These are phyloP conservation scores for Pararge aegeria DNA, from an alignment of 1,140 invertebrate genomes.

Conservation along the genomic window DNA sequence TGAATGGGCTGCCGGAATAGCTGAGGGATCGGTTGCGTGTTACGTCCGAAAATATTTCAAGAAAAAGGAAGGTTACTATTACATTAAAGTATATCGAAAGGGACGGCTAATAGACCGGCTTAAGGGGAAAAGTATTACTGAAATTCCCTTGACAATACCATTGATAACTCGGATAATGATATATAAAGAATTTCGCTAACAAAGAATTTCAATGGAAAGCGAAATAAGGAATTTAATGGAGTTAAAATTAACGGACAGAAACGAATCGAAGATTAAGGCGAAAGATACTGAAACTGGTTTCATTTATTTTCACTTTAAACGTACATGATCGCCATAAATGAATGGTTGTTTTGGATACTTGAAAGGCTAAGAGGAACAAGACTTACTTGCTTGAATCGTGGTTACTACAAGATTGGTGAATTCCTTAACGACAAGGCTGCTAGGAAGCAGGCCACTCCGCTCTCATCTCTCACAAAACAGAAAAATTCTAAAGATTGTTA, in stretches of 20 bases:
- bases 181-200: neutral
- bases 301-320: too few species aligned
- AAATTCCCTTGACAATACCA: conserved; percentile 22
- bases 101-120: conserved; percentile 18
- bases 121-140: conserved; percentile 9
- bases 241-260: neutral
- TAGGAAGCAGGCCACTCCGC: too few species aligned
- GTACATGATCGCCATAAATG: too few species aligned
- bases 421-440: too few species aligned
- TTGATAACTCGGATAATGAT: conserved; percentile 15
- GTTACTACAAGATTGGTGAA: too few species aligned
- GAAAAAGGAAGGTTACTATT: conserved; percentile 14
- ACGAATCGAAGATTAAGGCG: neutral
- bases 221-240: conserved; percentile 2
- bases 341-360: too few species aligned
- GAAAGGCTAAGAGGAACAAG: too few species aligned
- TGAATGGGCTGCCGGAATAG: conserved; percentile 3
- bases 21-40: conserved; percentile 15
- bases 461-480: too few species aligned
- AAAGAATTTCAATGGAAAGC: neutral
- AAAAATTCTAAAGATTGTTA: too few species aligned
- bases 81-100: conserved; percentile 25
- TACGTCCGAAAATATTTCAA: conserved; percentile 14
- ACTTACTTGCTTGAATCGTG: too few species aligned
- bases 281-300: too few species aligned